Evolutionary conservation across 2,888 invertebrate genomes (phyloP).

Genomic region (Plagiodera versicolora): DNA sequence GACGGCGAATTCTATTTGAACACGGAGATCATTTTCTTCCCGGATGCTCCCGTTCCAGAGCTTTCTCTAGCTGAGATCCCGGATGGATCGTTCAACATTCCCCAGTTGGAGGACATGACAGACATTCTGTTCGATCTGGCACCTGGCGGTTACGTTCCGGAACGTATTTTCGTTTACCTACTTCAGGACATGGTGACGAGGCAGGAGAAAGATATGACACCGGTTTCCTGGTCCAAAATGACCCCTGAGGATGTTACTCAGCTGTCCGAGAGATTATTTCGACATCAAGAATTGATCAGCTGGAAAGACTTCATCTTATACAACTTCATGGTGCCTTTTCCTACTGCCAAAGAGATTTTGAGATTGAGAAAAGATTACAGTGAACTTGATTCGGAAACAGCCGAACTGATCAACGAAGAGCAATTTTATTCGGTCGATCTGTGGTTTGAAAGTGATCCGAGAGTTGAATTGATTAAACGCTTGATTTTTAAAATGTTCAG

Average conservation of each 20-base stretch:
- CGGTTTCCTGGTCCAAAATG: constrained; percentile 50
- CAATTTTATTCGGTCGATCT: constrained; percentile 48
- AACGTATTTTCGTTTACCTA: constrained; percentile 51
- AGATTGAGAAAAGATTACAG: constrained; percentile 56
- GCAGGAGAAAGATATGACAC: constrained; percentile 43
- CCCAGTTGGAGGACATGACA: constrained; percentile 44
- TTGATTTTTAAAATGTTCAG: constrained; percentile 63
- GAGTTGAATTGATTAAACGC: constrained; percentile 53
- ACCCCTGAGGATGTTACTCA: constrained; percentile 39
- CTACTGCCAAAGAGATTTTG: constrained; percentile 60
- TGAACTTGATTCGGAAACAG: constrained; percentile 54
- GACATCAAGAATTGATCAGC: constrained; percentile 60
- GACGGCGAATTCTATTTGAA: constrained; percentile 52
- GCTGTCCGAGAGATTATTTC: constrained; percentile 57
- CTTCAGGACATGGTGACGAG: constrained; percentile 53
- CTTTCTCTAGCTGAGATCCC: constrained; percentile 11
- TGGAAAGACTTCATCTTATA: constrained; percentile 70
- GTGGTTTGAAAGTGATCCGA: constrained; percentile 52
- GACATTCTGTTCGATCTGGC: constrained; percentile 51
- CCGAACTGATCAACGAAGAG: constrained; percentile 49
- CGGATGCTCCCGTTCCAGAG: constrained; percentile 22
- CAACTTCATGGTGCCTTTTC: constrained; percentile 61
- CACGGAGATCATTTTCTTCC: constrained; percentile 45
- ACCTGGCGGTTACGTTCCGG: constrained; percentile 51
- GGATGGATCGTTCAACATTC: constrained; percentile 42